Percentiles rank a stretch among this genome's conserved stretches.
These are phyloP conservation scores for Cochlearius cochlearius DNA, from an alignment of 2,113 vertebrate genomes.

Conservation along the genomic window DNA sequence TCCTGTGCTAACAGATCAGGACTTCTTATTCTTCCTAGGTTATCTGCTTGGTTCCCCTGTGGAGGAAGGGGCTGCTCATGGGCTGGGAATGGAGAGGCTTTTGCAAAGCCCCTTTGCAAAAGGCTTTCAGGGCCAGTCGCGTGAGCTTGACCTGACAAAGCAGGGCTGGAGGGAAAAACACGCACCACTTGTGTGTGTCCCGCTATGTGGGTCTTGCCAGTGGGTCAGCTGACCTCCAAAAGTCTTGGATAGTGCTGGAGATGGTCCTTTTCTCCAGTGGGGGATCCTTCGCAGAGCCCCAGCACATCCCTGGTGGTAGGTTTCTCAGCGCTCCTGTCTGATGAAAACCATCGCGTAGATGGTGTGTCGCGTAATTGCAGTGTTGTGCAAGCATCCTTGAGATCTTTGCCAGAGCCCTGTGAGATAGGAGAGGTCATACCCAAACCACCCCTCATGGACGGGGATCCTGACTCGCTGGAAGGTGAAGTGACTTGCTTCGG, in stretches of 20 bases:
- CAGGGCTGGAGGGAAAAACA: not conserved
- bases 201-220: not conserved
- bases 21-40: not conserved
- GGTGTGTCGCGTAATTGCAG: accelerated
- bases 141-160: not conserved
- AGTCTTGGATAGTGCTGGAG: not conserved
- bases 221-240: not conserved
- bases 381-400: not conserved
- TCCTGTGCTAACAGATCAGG: not conserved
- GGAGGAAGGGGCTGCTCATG: not conserved
- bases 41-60: not conserved
- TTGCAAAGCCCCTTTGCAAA: not conserved
- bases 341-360: not conserved
- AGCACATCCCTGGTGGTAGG: not conserved
- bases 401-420: not conserved
- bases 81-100: not conserved
- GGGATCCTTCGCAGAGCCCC: not conserved
- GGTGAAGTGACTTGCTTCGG: not conserved
- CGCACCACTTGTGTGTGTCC: accelerated
- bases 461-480: not conserved
- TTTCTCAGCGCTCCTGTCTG: not conserved
- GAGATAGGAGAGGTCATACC: not conserved
- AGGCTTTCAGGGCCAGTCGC: not conserved
- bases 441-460: not conserved
- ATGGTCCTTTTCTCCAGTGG: not conserved